Percentiles rank a stretch among this genome's conserved stretches.
These are phyloP conservation scores for Cyanistes caeruleus DNA, from an alignment of 2,113 vertebrate genomes.

Conservation along the genomic window DNA sequence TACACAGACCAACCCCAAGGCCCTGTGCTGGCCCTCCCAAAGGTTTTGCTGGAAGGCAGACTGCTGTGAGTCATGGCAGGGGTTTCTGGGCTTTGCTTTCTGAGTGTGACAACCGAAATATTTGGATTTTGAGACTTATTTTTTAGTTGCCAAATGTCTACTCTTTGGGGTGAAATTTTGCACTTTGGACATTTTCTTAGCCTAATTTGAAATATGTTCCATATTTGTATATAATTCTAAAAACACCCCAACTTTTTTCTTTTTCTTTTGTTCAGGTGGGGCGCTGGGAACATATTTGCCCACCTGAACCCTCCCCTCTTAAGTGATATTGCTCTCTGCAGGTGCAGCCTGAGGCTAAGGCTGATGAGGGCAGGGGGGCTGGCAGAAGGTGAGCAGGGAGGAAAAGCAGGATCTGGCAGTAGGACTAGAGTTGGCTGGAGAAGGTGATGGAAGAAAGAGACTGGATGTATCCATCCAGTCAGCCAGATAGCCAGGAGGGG, in stretches of 20 bases:
- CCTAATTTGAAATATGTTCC: not conserved
- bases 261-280: not conserved
- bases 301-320: not conserved
- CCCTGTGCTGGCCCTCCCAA: accelerated
- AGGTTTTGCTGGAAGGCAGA: not conserved
- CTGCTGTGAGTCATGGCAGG: accelerated
- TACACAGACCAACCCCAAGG: accelerated
- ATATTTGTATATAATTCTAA: no score
- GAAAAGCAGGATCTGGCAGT: not conserved
- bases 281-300: not conserved
- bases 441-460: not conserved
- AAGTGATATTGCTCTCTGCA: not conserved
- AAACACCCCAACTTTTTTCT: not conserved
- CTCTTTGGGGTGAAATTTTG: not conserved
- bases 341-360: not conserved
- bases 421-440: not conserved
- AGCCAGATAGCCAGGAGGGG: not conserved
- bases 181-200: not conserved
- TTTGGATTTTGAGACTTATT: not conserved
- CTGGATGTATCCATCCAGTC: no score
- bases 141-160: not conserved
- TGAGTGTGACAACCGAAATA: not conserved
- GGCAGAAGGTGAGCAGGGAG: not conserved
- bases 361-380: not conserved
- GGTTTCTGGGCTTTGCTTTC: not conserved